Evolutionary conservation across 2,113 vertebrate genomes (phyloP).

Genomic region (Podiceps cristatus): DNA sequence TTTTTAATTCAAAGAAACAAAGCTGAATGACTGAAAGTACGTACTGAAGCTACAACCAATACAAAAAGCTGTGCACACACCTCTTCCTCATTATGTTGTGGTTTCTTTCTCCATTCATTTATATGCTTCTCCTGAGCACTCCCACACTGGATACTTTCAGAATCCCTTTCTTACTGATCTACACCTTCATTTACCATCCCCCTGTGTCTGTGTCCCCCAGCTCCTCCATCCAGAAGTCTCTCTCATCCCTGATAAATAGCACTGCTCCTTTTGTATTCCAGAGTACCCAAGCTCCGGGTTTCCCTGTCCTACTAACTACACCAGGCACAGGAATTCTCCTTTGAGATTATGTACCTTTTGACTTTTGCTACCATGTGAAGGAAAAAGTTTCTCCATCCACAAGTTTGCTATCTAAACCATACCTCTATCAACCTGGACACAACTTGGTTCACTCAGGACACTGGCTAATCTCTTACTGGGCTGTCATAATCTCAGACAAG

Average conservation of each 20-base stretch:
- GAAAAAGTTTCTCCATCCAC: not conserved
- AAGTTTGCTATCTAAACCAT: not conserved
- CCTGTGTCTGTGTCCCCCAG: not conserved
- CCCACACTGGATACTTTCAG: not conserved
- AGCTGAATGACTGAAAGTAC: not conserved
- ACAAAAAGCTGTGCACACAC: not conserved
- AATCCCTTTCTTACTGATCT: not conserved
- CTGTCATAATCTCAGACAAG: not conserved
- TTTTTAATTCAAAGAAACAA: not conserved
- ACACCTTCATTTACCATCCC: not conserved
- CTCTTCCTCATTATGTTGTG: not conserved
- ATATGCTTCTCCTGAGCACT: not conserved
- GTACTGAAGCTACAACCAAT: not conserved
- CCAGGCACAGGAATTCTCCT: not conserved
- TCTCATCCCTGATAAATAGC: not conserved
- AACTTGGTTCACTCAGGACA: not conserved
- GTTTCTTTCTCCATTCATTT: not conserved
- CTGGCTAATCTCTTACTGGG: not conserved
- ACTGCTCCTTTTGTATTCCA: not conserved
- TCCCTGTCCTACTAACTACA: not conserved
- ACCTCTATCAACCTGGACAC: not conserved
- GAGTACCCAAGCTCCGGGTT: not conserved
- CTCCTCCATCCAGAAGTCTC: not conserved
- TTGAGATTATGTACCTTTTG: not conserved
- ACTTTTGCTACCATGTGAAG: not conserved